Evolutionary conservation across 35 echinoderm and acorn worm species (phyloP), one percentile per base, ranked within the genome.

Genomic region (Heliocidaris tuberculata): DNA sequence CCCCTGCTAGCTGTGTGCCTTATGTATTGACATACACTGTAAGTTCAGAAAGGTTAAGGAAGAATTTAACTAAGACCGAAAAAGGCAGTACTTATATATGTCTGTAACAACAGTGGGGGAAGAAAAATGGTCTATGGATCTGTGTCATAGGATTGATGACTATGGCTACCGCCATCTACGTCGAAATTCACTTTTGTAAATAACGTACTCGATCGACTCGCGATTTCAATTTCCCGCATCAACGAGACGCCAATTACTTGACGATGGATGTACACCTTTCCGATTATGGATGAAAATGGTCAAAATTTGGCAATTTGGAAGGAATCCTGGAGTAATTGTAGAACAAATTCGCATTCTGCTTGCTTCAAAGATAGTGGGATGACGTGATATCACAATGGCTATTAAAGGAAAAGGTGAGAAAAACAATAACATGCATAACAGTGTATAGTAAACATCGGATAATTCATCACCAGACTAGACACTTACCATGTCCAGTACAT

Each of bases 341-440:
- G 65, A 19, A 78, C 27, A 78, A 27, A 78, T 17, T 78, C 65
- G 8, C 65, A 78, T 48, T 32, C 31, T 17, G 31, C 87, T 89
- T 89, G 87, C 31, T 48, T 78, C 65, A 78, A n/a, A n/a, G 87
- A 89, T 89, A 24, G 6, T 47, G 87, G 29, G 19, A 89, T 89
- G 47, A 89, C 31, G 31, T 89, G 31, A 48, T 89, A 27, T 47
- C 87, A 89, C 13, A n/a, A 89, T 89, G 87, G 24, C 87, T 9
- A 89, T 89, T 31, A 89, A 89, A 89, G 87, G 87, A 32, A 89
- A 89, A 42, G 87, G 87, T 89, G 32, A 89, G 87, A 15, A 89
- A 89, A 35, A 7, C 5, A 70, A 70, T 52, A 10, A 10, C 0
- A 52, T 10, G 50, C 6, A 52, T 7, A 9, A 52, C 13, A 10